Conservation (phyloP, 2,797 vertebrate species). For the Coilia nasus region DNA sequence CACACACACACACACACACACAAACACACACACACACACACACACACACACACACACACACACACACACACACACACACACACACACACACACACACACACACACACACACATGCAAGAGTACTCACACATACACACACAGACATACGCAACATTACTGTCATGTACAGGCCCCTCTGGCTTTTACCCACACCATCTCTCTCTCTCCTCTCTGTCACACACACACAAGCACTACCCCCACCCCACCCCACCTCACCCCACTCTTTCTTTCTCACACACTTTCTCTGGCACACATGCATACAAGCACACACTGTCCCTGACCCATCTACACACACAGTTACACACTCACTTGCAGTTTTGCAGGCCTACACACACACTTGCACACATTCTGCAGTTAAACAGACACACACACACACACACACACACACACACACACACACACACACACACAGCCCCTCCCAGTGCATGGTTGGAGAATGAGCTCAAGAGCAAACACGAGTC, state of each 20-base stretch:
- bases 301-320: not conserved
- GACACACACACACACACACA: too few species aligned
- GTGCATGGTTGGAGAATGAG: conserved; percentile 46
- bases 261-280: not conserved
- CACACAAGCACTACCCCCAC: too few species aligned
- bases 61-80: too few species aligned
- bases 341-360: too few species aligned
- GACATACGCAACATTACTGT: too few species aligned
- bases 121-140: too few species aligned
- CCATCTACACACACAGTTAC: too few species aligned
- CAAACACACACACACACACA: not conserved
- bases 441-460: conserved; percentile 25
- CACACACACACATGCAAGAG: not conserved
- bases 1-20: not conserved
- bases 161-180: too few species aligned
- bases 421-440: not conserved
- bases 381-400: too few species aligned
- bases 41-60: not conserved
- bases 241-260: not conserved
- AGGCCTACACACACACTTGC: not conserved
- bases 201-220: too few species aligned
- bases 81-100: not conserved
- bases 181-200: too few species aligned
- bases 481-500: conserved; percentile 60
- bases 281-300: not conserved